Evolutionary conservation across 2,797 vertebrate genomes (phyloP).

Genomic region (Chaetodon trifasciatus): DNA sequence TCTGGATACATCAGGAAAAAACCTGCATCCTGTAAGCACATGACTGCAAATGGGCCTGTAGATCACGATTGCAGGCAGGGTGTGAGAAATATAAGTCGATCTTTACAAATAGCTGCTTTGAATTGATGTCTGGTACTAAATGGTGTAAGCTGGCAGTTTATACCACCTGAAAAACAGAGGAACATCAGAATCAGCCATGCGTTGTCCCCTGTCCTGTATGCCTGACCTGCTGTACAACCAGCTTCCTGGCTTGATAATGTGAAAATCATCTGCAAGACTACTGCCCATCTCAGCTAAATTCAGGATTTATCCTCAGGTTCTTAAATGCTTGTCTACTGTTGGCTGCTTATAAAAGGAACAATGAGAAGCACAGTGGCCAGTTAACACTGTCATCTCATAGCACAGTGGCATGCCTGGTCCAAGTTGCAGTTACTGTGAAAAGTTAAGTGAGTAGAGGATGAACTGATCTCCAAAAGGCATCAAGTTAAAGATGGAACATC

Average conservation of each 20-base stretch:
- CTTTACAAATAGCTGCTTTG: background rate
- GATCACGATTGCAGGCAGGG: background rate
- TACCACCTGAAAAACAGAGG: background rate
- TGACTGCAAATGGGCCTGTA: background rate
- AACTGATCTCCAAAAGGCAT: too few relatives aligned
- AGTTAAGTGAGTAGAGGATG: too few relatives aligned
- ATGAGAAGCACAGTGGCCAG: background rate
- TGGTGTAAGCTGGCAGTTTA: background rate
- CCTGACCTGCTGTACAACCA: background rate
- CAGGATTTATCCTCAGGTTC: background rate
- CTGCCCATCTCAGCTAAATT: background rate
- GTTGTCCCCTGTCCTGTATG: background rate
- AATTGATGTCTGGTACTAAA: background rate
- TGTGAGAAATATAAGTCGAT: background rate
- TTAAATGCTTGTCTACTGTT: background rate
- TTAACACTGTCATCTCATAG: background rate
- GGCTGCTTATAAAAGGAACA: background rate
- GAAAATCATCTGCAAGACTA: background rate
- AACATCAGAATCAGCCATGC: background rate
- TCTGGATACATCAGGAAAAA: constrained; percentile 33
- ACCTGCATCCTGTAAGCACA: constrained; percentile 30
- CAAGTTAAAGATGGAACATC: too few relatives aligned
- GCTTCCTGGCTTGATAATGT: background rate
- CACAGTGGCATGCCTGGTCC: background rate
- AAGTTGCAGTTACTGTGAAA: too few relatives aligned